These are phyloP conservation scores for Pterobdella sp. DNA, from an alignment of 2,888 invertebrate genomes.

Conservation along the genomic window DNA sequence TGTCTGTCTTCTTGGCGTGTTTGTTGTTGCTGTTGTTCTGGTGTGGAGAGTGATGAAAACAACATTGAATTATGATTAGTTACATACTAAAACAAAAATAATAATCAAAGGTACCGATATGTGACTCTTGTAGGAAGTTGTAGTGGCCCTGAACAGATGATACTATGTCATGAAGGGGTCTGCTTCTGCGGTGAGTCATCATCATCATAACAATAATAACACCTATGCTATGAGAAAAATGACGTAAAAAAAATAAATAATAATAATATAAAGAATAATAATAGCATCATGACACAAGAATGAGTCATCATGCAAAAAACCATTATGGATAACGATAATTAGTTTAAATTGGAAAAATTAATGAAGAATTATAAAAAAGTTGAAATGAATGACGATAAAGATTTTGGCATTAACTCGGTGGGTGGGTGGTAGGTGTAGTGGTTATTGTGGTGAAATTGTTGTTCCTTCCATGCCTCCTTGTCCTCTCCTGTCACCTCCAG, in stretches of 20 bases:
- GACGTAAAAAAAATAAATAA: too few relatives aligned
- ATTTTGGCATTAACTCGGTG: neutral
- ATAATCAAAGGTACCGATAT: slow-evolving; percentile 55
- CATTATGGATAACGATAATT: too few relatives aligned
- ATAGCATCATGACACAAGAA: too few relatives aligned
- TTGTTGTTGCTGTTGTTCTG: neutral
- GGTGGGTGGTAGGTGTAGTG: neutral
- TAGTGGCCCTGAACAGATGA: slow-evolving; percentile 49
- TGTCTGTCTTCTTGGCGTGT: neutral
- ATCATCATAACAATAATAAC: too few relatives aligned
- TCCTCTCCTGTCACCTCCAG: too few relatives aligned
- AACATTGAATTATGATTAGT: too few relatives aligned
- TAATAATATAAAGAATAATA: too few relatives aligned
- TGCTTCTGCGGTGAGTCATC: slow-evolving; percentile 13
- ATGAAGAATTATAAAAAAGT: neutral
- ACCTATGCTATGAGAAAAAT: too few relatives aligned
- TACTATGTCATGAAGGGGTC: slow-evolving; percentile 43
- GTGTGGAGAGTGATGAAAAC: too few relatives aligned
- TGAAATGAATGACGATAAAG: neutral
- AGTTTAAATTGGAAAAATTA: neutral
- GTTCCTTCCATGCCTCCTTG: too few relatives aligned
- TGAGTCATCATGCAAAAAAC: too few relatives aligned
- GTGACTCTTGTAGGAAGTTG: slow-evolving; percentile 70
- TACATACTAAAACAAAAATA: too few relatives aligned
- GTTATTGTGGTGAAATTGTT: neutral